Conservation (phyloP, 2,797 vertebrate genomes). For the Epinephelus awoara region DNA sequence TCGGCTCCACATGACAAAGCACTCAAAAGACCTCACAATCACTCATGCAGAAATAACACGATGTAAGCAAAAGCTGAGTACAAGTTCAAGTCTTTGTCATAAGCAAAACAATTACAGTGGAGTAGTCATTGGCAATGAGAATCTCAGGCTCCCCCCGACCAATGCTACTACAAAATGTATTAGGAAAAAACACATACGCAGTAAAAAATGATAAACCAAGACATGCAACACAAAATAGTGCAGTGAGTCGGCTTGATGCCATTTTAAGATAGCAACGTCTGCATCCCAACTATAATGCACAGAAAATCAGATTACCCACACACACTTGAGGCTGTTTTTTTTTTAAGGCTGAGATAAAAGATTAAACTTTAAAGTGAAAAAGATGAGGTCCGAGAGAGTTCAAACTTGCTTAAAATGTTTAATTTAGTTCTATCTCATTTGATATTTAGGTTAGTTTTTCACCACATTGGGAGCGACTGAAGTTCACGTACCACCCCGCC, state of each 20-base stretch:
- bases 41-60: background rate
- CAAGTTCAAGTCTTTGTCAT: background rate
- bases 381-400: slow-evolving; percentile 26
- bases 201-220: background rate
- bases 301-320: slow-evolving; percentile 8
- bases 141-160: background rate
- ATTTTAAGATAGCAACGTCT: background rate
- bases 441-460: slow-evolving; percentile 29
- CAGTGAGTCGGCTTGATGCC: background rate
- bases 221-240: slow-evolving; percentile 4
- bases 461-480: slow-evolving; percentile 4
- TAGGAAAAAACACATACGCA: background rate
- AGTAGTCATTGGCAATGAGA: background rate
- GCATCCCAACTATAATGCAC: slow-evolving; percentile 7
- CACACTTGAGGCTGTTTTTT: slow-evolving; percentile 32
- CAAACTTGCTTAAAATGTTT: slow-evolving; percentile 26
- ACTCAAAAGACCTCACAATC: background rate
- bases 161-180: background rate
- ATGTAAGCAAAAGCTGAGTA: background rate
- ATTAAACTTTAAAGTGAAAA: slow-evolving; percentile 41
- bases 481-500: slow-evolving; percentile 18
- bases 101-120: background rate
- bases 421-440: slow-evolving; percentile 28
- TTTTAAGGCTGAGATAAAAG: slow-evolving; percentile 34
- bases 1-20: background rate